Percentiles rank a stretch among this genome's conserved stretches.
phyloP scores from a whole-genome alignment of 1,140 invertebrate genomes.

The Sesamia nonagrioides region DNA sequence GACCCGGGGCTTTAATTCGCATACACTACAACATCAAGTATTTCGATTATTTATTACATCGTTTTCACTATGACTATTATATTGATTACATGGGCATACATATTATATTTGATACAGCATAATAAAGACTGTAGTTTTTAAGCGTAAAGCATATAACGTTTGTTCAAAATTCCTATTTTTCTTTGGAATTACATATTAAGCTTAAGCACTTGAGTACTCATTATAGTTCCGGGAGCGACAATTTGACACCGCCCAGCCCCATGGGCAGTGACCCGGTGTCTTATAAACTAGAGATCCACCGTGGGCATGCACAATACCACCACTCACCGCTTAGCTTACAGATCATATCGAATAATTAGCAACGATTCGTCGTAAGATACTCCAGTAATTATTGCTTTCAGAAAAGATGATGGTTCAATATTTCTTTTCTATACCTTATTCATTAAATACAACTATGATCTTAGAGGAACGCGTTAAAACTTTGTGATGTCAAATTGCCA shows the following conservation, averaged over 20 bases:
- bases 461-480: neutral
- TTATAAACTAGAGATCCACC: slow-evolving; percentile 1
- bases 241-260: slow-evolving; percentile 41
- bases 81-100: slow-evolving; percentile 71
- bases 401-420: slow-evolving; percentile 21
- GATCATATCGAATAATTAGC: slow-evolving; percentile 27
- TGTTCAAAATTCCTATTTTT: slow-evolving; percentile 83
- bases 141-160: slow-evolving; percentile 78
- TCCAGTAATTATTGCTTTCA: slow-evolving; percentile 42
- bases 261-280: neutral
- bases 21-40: slow-evolving; percentile 80
- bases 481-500: slow-evolving; percentile 45
- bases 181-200: slow-evolving; percentile 70
- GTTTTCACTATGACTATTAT: slow-evolving; percentile 69
- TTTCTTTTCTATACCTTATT: slow-evolving; percentile 26
- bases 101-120: slow-evolving; percentile 65
- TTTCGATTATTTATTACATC: slow-evolving; percentile 71
- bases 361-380: slow-evolving; percentile 23
- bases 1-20: slow-evolving; percentile 63
- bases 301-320: neutral
- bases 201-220: slow-evolving; percentile 45
- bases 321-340: slow-evolving; percentile 15
- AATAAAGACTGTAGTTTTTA: slow-evolving; percentile 65
- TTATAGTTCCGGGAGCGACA: slow-evolving; percentile 35
- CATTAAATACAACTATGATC: slow-evolving; percentile 10